Percentiles rank a stretch among this genome's conserved stretches.
phyloP scores from a whole-genome alignment of 2,888 invertebrate species.

The Andricus quercusramuli region DNA sequence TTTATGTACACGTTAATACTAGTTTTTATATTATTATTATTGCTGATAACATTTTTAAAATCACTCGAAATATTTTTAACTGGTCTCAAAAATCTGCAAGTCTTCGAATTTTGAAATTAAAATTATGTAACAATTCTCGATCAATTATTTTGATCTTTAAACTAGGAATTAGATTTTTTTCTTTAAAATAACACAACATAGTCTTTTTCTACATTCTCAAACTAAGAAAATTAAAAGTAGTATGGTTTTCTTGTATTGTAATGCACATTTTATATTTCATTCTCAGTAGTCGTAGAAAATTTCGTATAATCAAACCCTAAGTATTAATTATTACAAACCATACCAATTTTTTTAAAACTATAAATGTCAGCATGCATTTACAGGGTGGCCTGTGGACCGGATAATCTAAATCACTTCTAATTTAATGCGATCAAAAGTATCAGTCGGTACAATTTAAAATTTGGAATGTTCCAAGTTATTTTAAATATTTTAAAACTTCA shows the following conservation, averaged over 20 bases:
- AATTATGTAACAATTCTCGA: not conserved
- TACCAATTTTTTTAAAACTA: not conserved
- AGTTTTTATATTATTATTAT: no score
- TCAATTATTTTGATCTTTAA: not conserved
- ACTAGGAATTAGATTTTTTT: not conserved
- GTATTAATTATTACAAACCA: not conserved
- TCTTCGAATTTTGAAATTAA: not conserved
- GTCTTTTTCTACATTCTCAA: not conserved
- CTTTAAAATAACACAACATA: not conserved
- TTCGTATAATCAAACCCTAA: not conserved
- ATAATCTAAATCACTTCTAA: no score
- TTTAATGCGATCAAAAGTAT: no score
- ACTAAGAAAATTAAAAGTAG: not conserved
- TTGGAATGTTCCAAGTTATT: no score
- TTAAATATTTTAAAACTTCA: no score
- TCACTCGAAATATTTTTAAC: no score
- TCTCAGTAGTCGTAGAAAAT: not conserved
- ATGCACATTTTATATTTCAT: not conserved
- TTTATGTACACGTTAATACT: no score
- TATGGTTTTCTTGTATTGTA: not conserved
- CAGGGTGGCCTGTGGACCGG: not conserved
- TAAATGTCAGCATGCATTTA: not conserved
- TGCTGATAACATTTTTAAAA: no score
- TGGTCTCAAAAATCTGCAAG: no score
- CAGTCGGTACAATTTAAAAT: no score